Conservation (phyloP, 2,888 invertebrate species). For the Lobophora halterata region DNA sequence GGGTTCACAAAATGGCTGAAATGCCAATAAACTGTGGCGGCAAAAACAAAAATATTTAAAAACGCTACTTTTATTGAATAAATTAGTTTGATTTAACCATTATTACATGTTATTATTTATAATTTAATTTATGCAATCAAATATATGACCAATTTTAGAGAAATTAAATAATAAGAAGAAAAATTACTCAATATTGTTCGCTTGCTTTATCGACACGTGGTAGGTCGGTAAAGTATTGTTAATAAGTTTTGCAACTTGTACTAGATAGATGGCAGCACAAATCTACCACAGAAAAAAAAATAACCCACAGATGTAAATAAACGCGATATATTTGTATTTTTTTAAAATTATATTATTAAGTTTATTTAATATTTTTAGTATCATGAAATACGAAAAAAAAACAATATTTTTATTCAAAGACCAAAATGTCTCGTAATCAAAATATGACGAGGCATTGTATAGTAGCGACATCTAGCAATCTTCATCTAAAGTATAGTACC, state of each 20-base stretch:
- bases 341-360: too few relatives aligned
- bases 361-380: too few relatives aligned
- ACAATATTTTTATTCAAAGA: too few relatives aligned
- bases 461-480: too few relatives aligned
- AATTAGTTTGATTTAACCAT: not conserved
- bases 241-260: not conserved
- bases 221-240: too few relatives aligned
- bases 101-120: not conserved
- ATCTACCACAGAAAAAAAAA: slow-evolving; percentile 12
- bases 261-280: slow-evolving; percentile 22
- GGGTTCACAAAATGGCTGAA: slow-evolving; percentile 75
- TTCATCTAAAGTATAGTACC: too few relatives aligned
- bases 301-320: slow-evolving; percentile 5
- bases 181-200: slow-evolving; percentile 3
- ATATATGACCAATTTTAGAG: too few relatives aligned
- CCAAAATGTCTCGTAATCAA: too few relatives aligned
- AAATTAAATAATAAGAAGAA: slow-evolving; percentile 9
- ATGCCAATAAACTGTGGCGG: slow-evolving; percentile 59
- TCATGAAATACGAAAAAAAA: too few relatives aligned
- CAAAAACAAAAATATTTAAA: slow-evolving; percentile 46
- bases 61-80: too few relatives aligned
- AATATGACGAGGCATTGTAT: too few relatives aligned
- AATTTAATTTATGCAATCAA: not conserved
- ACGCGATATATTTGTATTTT: too few relatives aligned
- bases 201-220: slow-evolving; percentile 28